Base-by-base conservation (phyloP, 2,113 vertebrate genomes). In the Cyprinus carpio region DNA sequence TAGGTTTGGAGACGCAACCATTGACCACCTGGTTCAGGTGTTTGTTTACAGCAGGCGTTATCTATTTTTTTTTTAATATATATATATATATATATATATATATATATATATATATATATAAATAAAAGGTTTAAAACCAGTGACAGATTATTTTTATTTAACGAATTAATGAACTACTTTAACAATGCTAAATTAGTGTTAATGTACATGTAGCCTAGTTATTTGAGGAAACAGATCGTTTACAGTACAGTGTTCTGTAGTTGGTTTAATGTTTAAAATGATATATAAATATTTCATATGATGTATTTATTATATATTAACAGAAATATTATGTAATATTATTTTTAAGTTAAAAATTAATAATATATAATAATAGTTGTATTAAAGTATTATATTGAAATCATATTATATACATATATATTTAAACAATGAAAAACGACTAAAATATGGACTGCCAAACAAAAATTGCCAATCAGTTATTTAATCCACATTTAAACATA, bases 1-100 rank as follows among this genome's bases (percentile, higher is more conserved):
- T 71, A 71, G 71, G 40, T 75, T 75, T 49, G 23, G n/a, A 49
- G n/a, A 49, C 40, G n/a, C 40, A 75, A 49, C 72, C 40, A 16
- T 27, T 27, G 72, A 27, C 23, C 71, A 75, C 40, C 40, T 16
- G n/a, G 3, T 6, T 75, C 40, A 75, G 71, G 40, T 75, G n/a
- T 75, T 75, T 75, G 71, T 75, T 74, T 74, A 16, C 71, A 46
- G 23, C 12, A 74, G 40, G 23, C 5, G 11, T 46, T 13, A 5
- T 1, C 71, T 11, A 40, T 11, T 4, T 37, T 34, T 4, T 12
- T 25, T 64, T 9, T 40, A 40, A 6, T 40, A 31, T 31, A 34
- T 34, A 34, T 34, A 34, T 34, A 34, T 34, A 34, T 34, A 34
- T 34, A 34, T 34, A 34, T 31, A 31, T 31, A 31, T 31, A 3